Evolutionary conservation across 2,888 invertebrate genomes (phyloP).

Genomic region (Aelia acuminata): DNA sequence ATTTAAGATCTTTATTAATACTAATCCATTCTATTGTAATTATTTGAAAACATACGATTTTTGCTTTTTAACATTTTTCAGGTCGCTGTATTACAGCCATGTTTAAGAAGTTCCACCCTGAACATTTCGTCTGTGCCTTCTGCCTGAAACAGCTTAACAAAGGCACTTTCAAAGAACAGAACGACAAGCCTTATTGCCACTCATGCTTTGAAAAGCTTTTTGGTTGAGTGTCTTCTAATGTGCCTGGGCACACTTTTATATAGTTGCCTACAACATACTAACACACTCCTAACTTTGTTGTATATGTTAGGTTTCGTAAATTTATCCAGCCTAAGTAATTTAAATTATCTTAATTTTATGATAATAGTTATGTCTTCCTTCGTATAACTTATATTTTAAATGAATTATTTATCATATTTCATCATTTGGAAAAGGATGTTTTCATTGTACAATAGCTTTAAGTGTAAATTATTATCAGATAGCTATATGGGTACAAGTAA

Average conservation of each 20-base stretch:
- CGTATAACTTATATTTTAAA: slow-evolving; percentile 11
- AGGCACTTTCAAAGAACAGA: slow-evolving; percentile 99
- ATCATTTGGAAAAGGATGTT: neutral
- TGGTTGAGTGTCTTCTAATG: slow-evolving; percentile 74
- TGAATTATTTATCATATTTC: neutral
- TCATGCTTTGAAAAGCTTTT: slow-evolving; percentile 97
- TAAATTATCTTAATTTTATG: slow-evolving; percentile 32
- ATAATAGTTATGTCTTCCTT: slow-evolving; percentile 47
- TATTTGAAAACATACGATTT: too few species aligned
- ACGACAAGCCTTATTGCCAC: slow-evolving; percentile 99
- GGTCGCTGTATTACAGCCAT: slow-evolving; percentile 98
- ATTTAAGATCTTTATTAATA: neutral
- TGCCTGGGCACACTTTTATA: neutral
- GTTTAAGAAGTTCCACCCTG: slow-evolving; percentile 99
- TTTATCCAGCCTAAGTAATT: neutral
- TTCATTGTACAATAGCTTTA: slow-evolving; percentile 26
- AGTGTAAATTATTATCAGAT: neutral
- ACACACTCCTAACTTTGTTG: slow-evolving; percentile 39
- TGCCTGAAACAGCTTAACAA: slow-evolving; percentile 98
- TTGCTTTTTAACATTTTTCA: slow-evolving; percentile 66
- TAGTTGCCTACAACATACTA: slow-evolving; percentile 10
- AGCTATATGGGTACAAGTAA: neutral
- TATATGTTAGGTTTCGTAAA: slow-evolving; percentile 34
- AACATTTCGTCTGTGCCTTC: slow-evolving; percentile 99
- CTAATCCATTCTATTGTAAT: too few species aligned